Base-by-base conservation (phyloP, 2,797 vertebrate genomes). In the Dicrostonyx torquatus region DNA sequence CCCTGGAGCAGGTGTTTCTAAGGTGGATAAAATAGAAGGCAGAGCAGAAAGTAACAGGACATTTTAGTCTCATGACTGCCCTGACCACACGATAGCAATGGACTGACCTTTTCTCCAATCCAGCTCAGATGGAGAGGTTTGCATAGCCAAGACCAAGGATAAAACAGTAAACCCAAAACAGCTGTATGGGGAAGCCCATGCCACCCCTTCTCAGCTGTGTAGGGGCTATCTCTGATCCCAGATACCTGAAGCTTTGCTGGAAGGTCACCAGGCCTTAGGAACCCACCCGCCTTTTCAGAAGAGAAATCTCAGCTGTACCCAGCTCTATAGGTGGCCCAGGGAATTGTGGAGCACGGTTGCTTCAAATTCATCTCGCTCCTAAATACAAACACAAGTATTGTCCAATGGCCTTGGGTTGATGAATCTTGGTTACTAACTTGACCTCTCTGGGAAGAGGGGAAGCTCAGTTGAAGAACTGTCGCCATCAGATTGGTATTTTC, bases 171-270 rank as follows among this genome's bases (percentile, higher is more conserved):
- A 14, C 34, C 29, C 2, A 9, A 14, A 58, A 6, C 1, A n/a
- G 26, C 50, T 24, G 12, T 3, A 0, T 5, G 45, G 1, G 18
- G 9, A 58, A 18, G 0, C 3, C 29, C 5, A 1, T 1, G 6
- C 2, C 22, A 0, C 2, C 2, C n/a, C 2, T 0, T 11, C 45
- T 37, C 43, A 2, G 7, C 34, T 53, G 22, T 40, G 55, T 3
- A 1, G 34, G 3, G 29, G 26, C 17, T 13, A 6, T 11, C 60
- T 22, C 1, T 10, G 2, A 17, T 3, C 15, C 37, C 37, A 58
- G 48, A 40, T 11, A n/a, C 0, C 75, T 18, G 37, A 20, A 2
- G 4, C 1, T 1, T 12, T 45, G 10, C 3, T 0, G 6, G 45
- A 31, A n/a, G 34, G 6, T 48, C 4, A 1, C 53, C 7, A 1